These are phyloP conservation scores for Capra hircus DNA, from an alignment of 2,113 vertebrate species.

Conservation along the genomic window DNA sequence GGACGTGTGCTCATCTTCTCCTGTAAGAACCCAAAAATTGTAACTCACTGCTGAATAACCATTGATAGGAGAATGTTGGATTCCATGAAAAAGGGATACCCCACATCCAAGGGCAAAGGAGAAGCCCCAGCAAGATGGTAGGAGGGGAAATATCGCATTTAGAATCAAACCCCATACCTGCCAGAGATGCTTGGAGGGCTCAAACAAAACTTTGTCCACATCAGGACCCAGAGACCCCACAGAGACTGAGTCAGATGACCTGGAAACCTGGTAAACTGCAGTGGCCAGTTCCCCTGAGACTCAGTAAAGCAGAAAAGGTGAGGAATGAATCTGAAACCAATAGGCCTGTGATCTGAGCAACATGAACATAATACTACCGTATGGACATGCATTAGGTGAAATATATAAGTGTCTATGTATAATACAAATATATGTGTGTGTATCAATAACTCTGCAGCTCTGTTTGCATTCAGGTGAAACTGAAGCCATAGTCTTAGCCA, in stretches of 20 bases:
- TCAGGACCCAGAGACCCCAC: not conserved
- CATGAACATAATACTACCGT: not conserved
- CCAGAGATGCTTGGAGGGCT: not conserved
- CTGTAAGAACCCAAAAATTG: not conserved
- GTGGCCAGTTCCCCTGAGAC: not conserved
- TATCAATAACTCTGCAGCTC: not conserved
- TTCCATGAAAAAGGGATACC: not conserved
- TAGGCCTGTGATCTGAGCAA: accelerated
- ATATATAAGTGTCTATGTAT: not conserved
- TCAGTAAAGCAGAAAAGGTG: not conserved
- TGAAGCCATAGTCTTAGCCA: not conserved
- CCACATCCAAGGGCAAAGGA: not conserved
- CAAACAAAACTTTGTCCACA: not conserved
- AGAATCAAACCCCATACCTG: not conserved
- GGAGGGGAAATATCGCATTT: not conserved
- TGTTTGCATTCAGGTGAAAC: not conserved
- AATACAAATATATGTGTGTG: not conserved
- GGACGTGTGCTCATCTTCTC: not conserved
- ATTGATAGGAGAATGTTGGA: not conserved
- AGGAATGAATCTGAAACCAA: not conserved
- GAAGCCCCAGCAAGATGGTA: not conserved
- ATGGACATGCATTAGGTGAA: not conserved
- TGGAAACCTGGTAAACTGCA: not conserved
- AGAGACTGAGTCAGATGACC: not conserved
- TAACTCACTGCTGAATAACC: not conserved